Conservation (phyloP, 2,888 invertebrate species). For the Eubasilissa splendida region DNA sequence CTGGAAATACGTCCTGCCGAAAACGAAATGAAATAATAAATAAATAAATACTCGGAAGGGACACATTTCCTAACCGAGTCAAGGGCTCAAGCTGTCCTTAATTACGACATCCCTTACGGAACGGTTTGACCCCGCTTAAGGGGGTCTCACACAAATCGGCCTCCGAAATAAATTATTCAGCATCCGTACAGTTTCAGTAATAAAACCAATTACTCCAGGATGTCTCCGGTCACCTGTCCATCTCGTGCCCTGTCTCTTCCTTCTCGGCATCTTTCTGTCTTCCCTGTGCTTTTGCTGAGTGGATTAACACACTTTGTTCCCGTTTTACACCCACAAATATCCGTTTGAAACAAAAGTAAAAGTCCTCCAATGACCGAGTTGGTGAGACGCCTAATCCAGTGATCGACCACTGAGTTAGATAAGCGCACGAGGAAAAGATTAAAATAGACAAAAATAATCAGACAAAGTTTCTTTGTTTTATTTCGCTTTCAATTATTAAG, state of each 20-base stretch:
- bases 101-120: constrained; percentile 14
- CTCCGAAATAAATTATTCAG: constrained; percentile 53
- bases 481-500: too few species aligned
- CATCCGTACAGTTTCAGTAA: constrained; percentile 51
- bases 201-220: constrained; percentile 57
- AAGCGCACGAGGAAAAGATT: too few species aligned
- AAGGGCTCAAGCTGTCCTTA: constrained; percentile 7
- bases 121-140: constrained; percentile 1
- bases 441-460: too few species aligned
- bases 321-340: neutral
- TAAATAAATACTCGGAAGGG: too few species aligned
- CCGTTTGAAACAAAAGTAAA: too few species aligned
- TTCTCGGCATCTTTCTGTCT: neutral
- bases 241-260: neutral
- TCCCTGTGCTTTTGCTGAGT: neutral
- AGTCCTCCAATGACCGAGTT: too few species aligned
- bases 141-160: constrained; percentile 32
- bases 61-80: neutral
- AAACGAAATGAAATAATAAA: too few species aligned
- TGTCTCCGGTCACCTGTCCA: constrained; percentile 42
- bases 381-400: too few species aligned
- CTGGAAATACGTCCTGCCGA: too few species aligned
- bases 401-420: too few species aligned
- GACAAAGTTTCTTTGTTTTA: too few species aligned
- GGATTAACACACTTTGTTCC: constrained; percentile 4